phyloP scores from a whole-genome alignment of 2,113 vertebrate genomes.

The Arvicanthis niloticus region DNA sequence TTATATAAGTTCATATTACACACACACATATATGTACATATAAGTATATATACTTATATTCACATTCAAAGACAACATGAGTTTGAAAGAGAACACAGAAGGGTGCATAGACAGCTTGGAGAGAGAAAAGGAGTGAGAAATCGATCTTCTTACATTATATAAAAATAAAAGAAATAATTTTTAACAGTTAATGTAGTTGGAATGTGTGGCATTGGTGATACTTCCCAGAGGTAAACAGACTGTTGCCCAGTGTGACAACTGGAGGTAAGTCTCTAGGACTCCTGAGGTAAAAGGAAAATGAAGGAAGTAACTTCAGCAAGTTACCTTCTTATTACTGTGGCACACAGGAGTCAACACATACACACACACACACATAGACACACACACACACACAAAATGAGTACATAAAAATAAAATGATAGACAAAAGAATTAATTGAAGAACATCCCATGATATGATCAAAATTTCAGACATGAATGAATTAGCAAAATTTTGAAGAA shows the following conservation, averaged over 20 bases:
- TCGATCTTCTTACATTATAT: background rate
- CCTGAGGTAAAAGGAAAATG: too few relatives aligned
- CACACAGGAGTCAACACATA: background rate
- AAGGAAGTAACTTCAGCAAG: too few relatives aligned
- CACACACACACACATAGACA: background rate
- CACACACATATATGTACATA: background rate
- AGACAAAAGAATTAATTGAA: background rate
- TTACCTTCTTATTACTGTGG: background rate
- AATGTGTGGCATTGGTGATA: background rate
- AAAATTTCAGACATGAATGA: background rate
- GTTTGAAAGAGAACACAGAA: background rate
- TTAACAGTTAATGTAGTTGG: too few relatives aligned
- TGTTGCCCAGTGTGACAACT: background rate
- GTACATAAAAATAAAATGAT: background rate
- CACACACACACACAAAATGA: background rate
- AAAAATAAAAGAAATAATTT: background rate
- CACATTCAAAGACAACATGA: background rate
- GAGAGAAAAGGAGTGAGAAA: rapidly evolving
- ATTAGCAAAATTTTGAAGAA: background rate
- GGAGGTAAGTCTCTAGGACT: background rate
- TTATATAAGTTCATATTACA: too few relatives aligned
- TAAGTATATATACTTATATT: background rate
- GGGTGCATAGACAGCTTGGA: background rate
- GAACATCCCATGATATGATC: background rate
- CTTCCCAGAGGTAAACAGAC: background rate